Evolutionary conservation across 2,888 invertebrate species (phyloP).

Genomic region (Heteromyza rotundicornis): DNA sequence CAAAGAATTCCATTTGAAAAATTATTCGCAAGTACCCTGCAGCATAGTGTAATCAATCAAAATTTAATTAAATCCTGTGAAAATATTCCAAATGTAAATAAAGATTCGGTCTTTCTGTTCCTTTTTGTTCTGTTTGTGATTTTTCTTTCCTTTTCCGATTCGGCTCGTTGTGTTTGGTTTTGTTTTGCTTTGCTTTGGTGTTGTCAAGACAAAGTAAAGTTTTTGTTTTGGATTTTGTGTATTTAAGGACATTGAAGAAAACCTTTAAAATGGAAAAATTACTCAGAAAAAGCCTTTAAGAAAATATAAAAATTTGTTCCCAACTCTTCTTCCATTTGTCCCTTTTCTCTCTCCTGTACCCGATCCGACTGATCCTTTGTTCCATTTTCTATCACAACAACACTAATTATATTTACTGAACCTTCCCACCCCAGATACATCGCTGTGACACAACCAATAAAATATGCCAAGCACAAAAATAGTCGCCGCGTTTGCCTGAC

Average conservation of each 20-base stretch:
- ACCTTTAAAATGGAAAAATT: too few species aligned
- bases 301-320: too few species aligned
- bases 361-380: too few species aligned
- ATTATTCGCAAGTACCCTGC: background rate
- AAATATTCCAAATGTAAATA: slow-evolving; percentile 18
- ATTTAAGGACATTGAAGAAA: too few species aligned
- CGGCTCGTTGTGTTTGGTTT: background rate
- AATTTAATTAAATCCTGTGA: slow-evolving; percentile 27
- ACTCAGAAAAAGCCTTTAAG: too few species aligned
- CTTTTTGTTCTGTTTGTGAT: background rate
- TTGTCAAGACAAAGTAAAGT: too few species aligned
- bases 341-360: too few species aligned
- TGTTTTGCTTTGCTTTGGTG: background rate
- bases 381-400: too few species aligned
- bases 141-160: background rate
- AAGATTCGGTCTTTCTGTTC: too few species aligned
- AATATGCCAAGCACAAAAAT: slow-evolving; percentile 98
- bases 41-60: slow-evolving; percentile 25
- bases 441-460: slow-evolving; percentile 98
- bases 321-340: too few species aligned
- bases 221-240: too few species aligned
- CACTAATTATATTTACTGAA: too few species aligned
- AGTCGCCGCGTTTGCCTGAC: slow-evolving; percentile 93
- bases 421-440: slow-evolving; percentile 97
- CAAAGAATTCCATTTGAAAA: background rate